A percentile compares a stretch with the other conserved stretches of the same genome.
These are phyloP conservation scores for Podarcis lilfordi DNA, from an alignment of 2,797 vertebrate genomes.

Conservation along the genomic window DNA sequence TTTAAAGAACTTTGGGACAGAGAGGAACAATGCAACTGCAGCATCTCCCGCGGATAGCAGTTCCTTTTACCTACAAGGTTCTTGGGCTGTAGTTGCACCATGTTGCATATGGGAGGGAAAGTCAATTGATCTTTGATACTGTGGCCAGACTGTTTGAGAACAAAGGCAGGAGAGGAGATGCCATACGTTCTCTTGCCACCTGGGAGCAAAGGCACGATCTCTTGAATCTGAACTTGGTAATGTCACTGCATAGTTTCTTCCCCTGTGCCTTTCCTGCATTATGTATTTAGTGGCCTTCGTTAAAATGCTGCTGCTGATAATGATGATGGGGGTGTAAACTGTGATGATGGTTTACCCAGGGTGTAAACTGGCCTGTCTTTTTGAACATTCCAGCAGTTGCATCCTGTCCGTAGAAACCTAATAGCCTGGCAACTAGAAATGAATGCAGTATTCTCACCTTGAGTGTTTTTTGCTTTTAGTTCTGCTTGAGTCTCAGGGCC, in stretches of 20 bases:
- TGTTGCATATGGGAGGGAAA: background rate
- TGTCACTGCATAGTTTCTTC: background rate
- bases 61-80: background rate
- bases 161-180: background rate
- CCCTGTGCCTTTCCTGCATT: background rate
- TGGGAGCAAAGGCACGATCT: background rate
- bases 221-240: background rate
- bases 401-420: no score
- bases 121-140: background rate
- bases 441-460: no score
- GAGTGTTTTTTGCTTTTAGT: no score
- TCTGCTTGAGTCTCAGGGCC: no score
- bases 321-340: no score
- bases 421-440: no score
- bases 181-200: background rate
- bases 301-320: no score
- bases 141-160: background rate
- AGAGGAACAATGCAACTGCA: no score
- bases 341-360: no score
- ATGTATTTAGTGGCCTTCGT: no score
- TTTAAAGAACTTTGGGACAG: background rate
- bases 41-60: background rate
- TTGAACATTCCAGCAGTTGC: no score
- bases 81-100: background rate
- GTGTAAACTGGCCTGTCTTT: no score